These are phyloP conservation scores for Nycticebus coucang DNA, from an alignment of 2,113 vertebrate genomes.

Conservation along the genomic window DNA sequence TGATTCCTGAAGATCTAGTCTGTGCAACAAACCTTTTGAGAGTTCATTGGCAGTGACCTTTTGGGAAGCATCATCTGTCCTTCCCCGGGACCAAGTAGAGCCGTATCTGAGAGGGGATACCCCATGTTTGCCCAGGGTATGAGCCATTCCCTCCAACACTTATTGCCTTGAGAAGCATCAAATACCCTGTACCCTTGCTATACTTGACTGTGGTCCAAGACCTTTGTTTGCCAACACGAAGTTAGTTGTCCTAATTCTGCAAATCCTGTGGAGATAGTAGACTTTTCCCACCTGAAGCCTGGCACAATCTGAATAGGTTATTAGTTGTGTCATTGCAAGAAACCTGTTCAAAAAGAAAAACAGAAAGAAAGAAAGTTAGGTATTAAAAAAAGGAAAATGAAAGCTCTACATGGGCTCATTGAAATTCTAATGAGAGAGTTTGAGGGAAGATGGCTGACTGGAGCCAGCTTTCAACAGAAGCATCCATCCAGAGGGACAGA, in stretches of 20 bases:
- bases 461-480: too few relatives aligned
- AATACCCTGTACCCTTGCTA: neutral
- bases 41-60: neutral
- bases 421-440: too few relatives aligned
- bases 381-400: slow-evolving; percentile 20
- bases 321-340: neutral
- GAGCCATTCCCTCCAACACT: neutral
- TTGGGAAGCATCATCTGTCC: neutral
- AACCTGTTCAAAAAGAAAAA: neutral
- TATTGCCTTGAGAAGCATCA: neutral
- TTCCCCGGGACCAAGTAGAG: neutral
- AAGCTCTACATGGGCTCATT: neutral
- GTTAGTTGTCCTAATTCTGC: neutral
- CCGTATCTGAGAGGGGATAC: neutral
- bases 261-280: neutral
- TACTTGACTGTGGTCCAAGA: neutral
- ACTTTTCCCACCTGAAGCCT: neutral
- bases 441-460: too few relatives aligned
- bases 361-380: neutral
- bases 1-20: neutral
- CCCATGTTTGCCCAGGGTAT: neutral
- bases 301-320: neutral
- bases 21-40: neutral
- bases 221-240: neutral
- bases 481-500: too few relatives aligned